Evolutionary conservation across 2,113 vertebrate species (phyloP), one percentile per base, ranked within the genome.

Genomic region (Pollachius pollachius): DNA sequence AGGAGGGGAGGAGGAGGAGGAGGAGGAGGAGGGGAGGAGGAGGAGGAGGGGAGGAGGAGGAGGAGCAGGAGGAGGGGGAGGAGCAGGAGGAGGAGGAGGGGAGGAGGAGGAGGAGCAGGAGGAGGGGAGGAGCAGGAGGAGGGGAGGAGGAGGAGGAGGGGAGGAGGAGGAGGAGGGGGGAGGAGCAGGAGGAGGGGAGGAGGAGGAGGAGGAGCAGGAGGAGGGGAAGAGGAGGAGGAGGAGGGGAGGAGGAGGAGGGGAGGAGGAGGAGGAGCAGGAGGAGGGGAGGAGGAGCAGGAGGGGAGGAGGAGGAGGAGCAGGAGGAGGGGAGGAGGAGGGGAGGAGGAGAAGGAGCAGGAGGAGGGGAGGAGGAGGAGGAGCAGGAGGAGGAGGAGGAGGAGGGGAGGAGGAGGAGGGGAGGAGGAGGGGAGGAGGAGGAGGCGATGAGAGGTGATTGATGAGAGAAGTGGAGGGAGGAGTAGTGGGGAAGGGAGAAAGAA

Each of bases 381-480:
- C 52, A 17, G 17, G 27, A 23, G 48, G 12, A 18, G 15, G 25
- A 5, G 15, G 27, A 5, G 34, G 16, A 37, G 41, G 23, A 19
- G 21, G 2, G 21, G 19, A 21, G n/a, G 7, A 6, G 59, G 12
- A 19, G 21, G 59, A 25, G 59, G 19, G 18, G 21, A 23, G 59
- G 59, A 21, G 19, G 21, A 19, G 17, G 30, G 15, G 30, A 9
- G 16, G 12, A n/a, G 34, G 11, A 9, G 57, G 57, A 11, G 13
- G 30, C n/a, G 25, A 4, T 1, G 12, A 37, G 17, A 23, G 30
- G 21, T 2, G 21, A 23, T 23, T 23, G 59, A 23, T 58, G 59
- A 48, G 15, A 66, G 63, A 58, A 65, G 25, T 11, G 12, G 67
- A 69, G 67, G 70, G 69, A 75, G 18, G 67, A 74, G 12, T 18